Conservation (phyloP, 1,140 invertebrate species). For the Trachymyrmex septentrionalis region DNA sequence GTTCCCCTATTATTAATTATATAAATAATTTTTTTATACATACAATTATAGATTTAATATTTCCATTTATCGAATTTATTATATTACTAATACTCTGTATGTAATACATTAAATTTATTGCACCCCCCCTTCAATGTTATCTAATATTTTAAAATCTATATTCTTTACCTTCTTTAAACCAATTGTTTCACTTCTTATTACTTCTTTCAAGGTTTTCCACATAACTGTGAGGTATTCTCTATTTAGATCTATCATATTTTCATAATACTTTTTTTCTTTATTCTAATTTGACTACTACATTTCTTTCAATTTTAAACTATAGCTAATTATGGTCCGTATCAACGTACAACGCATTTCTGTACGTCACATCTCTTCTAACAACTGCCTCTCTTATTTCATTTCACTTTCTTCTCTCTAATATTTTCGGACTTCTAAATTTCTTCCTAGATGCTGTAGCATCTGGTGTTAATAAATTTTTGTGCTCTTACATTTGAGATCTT, state of each 20-base stretch:
- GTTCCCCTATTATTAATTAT: no score
- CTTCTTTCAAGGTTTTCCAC: constrained; percentile 27
- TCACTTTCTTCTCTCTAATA: constrained; percentile 45
- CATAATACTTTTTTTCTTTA: background rate
- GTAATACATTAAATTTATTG: background rate
- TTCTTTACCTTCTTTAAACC: background rate
- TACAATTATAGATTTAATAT: no score
- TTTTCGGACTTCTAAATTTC: constrained; percentile 9
- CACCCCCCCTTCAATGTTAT: background rate
- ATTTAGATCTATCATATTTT: background rate
- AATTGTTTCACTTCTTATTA: no score
- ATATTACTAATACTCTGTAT: background rate
- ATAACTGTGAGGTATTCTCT: background rate
- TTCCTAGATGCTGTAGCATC: constrained; percentile 2
- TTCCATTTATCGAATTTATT: no score
- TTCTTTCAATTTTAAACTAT: no score
- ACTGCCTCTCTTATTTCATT: constrained; percentile 36
- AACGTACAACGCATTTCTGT: background rate
- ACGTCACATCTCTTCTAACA: constrained; percentile 10
- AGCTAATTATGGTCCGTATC: background rate
- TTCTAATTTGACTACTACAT: no score
- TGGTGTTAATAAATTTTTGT: no score
- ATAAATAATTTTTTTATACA: no score
- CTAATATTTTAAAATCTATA: constrained; percentile 28
- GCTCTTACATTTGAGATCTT: no score